Base-by-base conservation (phyloP, 1,140 invertebrate genomes). In the Cyclargus thomasi region DNA sequence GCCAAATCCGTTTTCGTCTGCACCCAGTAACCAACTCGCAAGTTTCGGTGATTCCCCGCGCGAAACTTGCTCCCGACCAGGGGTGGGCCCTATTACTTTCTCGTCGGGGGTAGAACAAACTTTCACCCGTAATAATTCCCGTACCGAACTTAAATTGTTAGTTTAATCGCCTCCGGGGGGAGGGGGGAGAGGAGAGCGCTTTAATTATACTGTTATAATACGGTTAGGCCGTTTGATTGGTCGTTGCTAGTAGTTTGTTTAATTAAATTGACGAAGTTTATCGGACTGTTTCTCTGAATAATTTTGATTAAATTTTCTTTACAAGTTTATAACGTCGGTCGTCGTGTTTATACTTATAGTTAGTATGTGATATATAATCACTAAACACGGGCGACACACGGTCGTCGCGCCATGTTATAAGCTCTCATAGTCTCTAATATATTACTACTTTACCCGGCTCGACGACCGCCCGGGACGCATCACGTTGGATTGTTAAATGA, bases 61-160 rank as follows among this genome's bases (percentile, higher is more conserved):
- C 79, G 77, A 1, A 47, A 47, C 39, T 14, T 47, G 8, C 39
- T 47, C 8, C 29, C 2, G 5, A 4, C 39, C 11, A 47, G 3
- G 29, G 8, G 29, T 35, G 3, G 77, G 75, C 80, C 78, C 70
- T 73, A 89, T 87, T 87, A 87, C 85, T 89, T 87, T 87, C 82
- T 77, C 77, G 82, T 83, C 80, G 77, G 78, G 72, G 36, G 69
- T 70, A 65, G 70, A 17, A 10, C 65, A 70, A 89, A 86, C 72
- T 88, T 89, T 82, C 67, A 53, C 64, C 76, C 74, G 77, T 86
- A 86, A 89, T 89, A 89, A 89, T 83, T 88, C 64, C 77, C 80
- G 79, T 85, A 85, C 78, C 80, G 85, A 88, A 90, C 82, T 90
- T 87, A 85, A 89, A 82, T 86, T 87, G 87, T 90, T 88, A 86